phyloP scores from a whole-genome alignment of 2,113 vertebrate species.

The Otolemur garnettii region DNA sequence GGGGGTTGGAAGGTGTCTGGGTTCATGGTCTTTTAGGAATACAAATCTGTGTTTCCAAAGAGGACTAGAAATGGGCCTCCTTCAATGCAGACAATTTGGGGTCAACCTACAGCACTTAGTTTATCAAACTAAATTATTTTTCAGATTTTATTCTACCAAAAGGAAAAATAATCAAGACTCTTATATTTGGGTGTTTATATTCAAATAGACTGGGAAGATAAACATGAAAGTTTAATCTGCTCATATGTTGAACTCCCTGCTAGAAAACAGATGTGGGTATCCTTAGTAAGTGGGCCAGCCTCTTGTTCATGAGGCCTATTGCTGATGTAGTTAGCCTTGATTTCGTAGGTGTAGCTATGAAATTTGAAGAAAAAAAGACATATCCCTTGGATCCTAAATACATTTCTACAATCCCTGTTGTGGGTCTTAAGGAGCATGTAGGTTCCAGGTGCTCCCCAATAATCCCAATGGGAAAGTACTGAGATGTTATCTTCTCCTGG shows the following conservation, averaged over 20 bases:
- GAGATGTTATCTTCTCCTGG: too few species aligned
- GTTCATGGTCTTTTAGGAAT: neutral
- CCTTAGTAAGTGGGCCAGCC: neutral
- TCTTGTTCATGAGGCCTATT: neutral
- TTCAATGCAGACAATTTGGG: neutral
- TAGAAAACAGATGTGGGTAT: neutral
- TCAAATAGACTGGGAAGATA: neutral
- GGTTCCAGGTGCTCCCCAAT: neutral
- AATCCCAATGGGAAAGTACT: neutral
- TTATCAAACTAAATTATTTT: neutral
- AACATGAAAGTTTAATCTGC: neutral
- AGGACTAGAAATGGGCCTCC: slow-evolving; percentile 1
- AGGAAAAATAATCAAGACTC: neutral
- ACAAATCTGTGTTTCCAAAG: slow-evolving; percentile 12
- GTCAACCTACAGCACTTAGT: slow-evolving; percentile 9
- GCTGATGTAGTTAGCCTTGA: neutral
- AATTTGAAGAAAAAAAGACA: neutral
- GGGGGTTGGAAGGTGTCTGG: neutral
- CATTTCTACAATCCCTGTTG: neutral
- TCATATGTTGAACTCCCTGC: neutral
- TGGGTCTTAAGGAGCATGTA: neutral
- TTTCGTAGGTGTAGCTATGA: neutral
- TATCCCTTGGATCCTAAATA: neutral
- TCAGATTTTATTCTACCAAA: neutral
- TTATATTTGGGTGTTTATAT: neutral